Evolutionary conservation across 1,140 invertebrate species (phyloP), one percentile per base, ranked within the genome.

Genomic region (Radopholus similis): DNA sequence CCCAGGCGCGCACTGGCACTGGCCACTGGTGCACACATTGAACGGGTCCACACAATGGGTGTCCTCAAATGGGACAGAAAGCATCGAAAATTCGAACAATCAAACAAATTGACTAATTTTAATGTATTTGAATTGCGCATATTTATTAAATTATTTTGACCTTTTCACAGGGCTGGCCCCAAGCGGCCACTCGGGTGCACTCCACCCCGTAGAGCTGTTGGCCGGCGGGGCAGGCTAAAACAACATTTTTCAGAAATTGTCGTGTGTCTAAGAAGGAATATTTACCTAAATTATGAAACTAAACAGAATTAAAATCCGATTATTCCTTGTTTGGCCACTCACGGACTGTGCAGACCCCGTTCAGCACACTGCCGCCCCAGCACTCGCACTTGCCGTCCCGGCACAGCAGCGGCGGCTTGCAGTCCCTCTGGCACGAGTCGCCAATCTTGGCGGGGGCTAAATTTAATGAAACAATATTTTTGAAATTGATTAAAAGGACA

Each of bases 301-400:
- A 3, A 65, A 34, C 0, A 4, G 9, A 13, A 9, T 60, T 28
- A 54, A 64, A 35, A 69, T n/a, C 59, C 18, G 13, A 64, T 34
- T 40, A 56, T 23, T 64, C 30, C 37, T 37, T n/a, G 26, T 38
- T 42, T 35, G 40, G 34, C 15, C 28, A 81, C 79, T 72, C 66
- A 81, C 79, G 77, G 42, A 81, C 81, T 21, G 70, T 70, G 55
- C 79, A 81, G 51, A 77, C 73, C 40, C 77, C 79, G 42, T 82
- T 75, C 28, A 81, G 55, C 30, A 81, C 68, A 70, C 78, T 82
- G 26, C 79, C 79, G 54, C 81, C 81, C 76, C 76, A 81, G 38
- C 79, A 81, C 56, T 83, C 81, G 62, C 79, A 81, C 47, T 82
- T 81, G 13, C 79, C 81, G 69, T 81, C 81, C 18, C 81, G 60